Percentiles rank a stretch among this genome's conserved stretches.
phyloP scores from a whole-genome alignment of 1,140 invertebrate genomes.

The Alviniconcha marisindica region DNA sequence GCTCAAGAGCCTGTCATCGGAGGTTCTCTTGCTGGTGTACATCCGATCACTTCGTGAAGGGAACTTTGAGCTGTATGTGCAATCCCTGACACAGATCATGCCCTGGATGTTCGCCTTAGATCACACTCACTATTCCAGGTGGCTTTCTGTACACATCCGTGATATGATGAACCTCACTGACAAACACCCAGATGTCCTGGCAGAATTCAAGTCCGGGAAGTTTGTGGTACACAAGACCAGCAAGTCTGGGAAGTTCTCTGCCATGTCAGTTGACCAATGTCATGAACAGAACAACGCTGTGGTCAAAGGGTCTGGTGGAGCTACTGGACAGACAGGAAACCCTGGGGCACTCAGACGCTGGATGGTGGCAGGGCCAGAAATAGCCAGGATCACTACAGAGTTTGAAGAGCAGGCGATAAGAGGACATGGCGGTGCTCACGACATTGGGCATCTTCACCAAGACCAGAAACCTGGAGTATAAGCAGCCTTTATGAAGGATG shows the following conservation, averaged over 20 bases:
- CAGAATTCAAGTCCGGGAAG: neutral
- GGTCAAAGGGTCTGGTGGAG: constrained; percentile 59
- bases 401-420: neutral
- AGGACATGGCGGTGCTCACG: neutral
- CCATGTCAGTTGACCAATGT: constrained; percentile 57
- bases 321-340: constrained; percentile 50
- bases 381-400: neutral
- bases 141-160: constrained; percentile 44
- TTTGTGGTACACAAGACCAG: constrained; percentile 27
- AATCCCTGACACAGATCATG: neutral
- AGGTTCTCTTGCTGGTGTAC: neutral
- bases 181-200: neutral
- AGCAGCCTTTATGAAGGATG: neutral
- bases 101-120: constrained; percentile 32
- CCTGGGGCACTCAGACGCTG: constrained; percentile 34
- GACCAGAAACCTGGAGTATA: neutral
- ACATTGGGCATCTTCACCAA: neutral
- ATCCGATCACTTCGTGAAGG: neutral
- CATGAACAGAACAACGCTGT: constrained; percentile 56
- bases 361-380: constrained; percentile 39
- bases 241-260: constrained; percentile 43
- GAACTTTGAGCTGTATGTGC: neutral
- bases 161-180: neutral
- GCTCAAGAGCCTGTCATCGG: too few species aligned
- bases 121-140: constrained; percentile 41